Evolutionary conservation across 2,888 invertebrate genomes (phyloP), one percentile per base, ranked within the genome.

Genomic region (Pharmacophagus antenor): DNA sequence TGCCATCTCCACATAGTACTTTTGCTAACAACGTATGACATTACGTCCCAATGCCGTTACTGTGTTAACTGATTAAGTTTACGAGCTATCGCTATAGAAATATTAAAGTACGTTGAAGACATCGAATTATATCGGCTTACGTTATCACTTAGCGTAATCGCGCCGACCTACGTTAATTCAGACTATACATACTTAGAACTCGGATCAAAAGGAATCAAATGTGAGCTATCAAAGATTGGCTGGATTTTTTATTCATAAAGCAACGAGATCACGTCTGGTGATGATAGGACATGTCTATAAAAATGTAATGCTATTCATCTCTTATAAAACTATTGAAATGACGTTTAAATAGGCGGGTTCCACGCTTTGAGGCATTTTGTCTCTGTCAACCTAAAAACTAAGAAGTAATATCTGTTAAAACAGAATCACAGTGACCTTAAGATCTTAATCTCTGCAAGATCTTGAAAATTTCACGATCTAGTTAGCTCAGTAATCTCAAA

Each of bases 71-170:
- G 64, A 71, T 71, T 72, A 73, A 67, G 65, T 68, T 71, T 72
- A 71, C 69, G 64, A 74, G 62, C 79, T 85, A 86, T 78, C 61
- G 48, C 83, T 86, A 85, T 79, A 68, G 77, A 80, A 79, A 82
- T 84, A 85, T 87, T 85, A 83, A 85, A 85, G 80, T 85, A 85
- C 83, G 74, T 76, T 83, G 80, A 85, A 88, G 87, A 89, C 87
- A 87, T 85, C 80, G 72, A 88, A 79, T 84, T 87, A 86, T 80
- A 73, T 23, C 71, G 72, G 74, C 77, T 83, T 84, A 83, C 74
- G 69, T 73, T 79, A 82, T 83, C 80, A 80, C 80, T 78, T 79
- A 79, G 68, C 70, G 69, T 74, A 70, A 78, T 71, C 70, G 66
- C 70, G 69, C 70, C 73, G 63, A 73, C 74, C 82, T 83, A 84